A percentile compares a stretch with the other conserved stretches of the same genome.
phyloP scores from a whole-genome alignment of 2,113 vertebrate genomes.

The Panurus biarmicus region DNA sequence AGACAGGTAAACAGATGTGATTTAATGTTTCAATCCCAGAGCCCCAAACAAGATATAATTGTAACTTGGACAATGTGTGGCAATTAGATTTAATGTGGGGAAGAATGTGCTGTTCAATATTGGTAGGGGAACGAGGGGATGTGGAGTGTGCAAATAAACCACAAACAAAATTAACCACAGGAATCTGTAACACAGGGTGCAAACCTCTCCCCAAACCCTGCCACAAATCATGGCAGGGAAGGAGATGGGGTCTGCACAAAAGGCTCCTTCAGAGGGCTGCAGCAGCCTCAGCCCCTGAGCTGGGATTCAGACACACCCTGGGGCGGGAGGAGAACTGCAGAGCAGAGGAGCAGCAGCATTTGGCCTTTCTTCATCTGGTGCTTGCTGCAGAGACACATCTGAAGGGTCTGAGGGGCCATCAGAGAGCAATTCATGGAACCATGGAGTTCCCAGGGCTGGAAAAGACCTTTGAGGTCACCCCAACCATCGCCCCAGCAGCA shows the following conservation, averaged over 20 bases:
- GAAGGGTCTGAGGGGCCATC: background rate
- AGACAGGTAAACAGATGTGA: constrained; percentile 40
- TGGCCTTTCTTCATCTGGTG: background rate
- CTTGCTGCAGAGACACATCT: background rate
- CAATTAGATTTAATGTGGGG: background rate
- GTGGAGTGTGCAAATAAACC: background rate
- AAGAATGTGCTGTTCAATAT: background rate
- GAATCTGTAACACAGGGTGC: background rate
- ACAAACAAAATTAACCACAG: background rate
- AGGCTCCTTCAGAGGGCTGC: background rate
- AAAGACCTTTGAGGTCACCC: background rate
- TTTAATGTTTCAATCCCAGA: constrained; percentile 21
- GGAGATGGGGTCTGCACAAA: background rate
- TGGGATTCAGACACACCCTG: background rate
- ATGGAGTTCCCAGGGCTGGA: background rate
- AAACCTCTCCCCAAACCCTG: background rate
- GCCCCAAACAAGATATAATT: background rate
- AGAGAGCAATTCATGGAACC: background rate
- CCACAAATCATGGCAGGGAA: background rate
- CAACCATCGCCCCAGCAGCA: background rate
- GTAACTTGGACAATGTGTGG: background rate
- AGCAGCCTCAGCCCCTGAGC: background rate
- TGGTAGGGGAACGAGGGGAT: background rate
- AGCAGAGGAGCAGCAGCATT: background rate
- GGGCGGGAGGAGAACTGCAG: background rate